phyloP scores from a whole-genome alignment of 2,888 invertebrate genomes.

The Rotaria magnacalcarata region DNA sequence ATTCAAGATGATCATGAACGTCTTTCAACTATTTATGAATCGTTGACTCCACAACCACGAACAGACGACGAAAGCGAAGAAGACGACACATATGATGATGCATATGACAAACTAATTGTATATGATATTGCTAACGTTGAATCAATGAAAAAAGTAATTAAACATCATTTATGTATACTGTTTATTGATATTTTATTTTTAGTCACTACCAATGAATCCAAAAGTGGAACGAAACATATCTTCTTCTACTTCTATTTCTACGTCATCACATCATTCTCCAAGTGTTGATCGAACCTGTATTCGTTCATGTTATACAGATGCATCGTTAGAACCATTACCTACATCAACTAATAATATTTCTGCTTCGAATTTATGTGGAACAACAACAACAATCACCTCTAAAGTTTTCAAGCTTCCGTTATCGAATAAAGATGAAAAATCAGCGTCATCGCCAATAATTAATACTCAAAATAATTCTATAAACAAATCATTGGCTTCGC shows the following conservation, averaged over 20 bases:
- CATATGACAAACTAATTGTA: conserved; percentile 24
- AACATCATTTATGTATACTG: background rate
- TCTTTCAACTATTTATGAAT: conserved; percentile 35
- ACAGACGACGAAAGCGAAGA: background rate
- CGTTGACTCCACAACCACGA: background rate
- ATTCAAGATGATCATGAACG: background rate
- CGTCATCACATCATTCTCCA: background rate
- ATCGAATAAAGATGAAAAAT: background rate
- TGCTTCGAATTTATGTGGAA: background rate
- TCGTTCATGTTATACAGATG: conserved; percentile 13
- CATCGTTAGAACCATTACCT: background rate
- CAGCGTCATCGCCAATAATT: background rate
- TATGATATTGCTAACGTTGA: conserved; percentile 10
- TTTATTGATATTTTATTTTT: background rate
- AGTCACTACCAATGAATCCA: background rate
- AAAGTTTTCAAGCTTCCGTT: background rate
- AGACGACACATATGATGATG: background rate
- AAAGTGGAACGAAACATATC: background rate
- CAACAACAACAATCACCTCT: background rate
- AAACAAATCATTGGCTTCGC: background rate
- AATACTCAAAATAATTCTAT: background rate
- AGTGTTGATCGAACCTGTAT: background rate
- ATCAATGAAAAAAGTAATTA: background rate
- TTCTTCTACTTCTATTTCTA: background rate
- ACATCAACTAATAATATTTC: background rate